Evolutionary conservation across 2,113 vertebrate species (phyloP), one percentile per base, ranked within the genome.

Genomic region (Bungarus multicinctus): DNA sequence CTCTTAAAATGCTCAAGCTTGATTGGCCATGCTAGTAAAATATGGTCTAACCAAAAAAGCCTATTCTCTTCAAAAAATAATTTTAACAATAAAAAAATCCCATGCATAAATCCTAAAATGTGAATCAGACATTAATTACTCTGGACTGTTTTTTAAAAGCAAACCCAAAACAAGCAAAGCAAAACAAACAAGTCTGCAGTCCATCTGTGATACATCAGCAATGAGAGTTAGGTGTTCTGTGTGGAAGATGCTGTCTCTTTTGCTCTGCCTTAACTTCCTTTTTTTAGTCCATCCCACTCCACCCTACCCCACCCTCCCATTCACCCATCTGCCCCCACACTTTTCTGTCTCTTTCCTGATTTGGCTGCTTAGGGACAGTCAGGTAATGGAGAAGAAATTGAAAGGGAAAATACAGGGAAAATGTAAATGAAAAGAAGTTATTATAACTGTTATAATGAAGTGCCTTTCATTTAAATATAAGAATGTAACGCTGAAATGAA

Each of bases 361-460:
- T 97, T 97, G 97, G 97, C 97, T 96, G 98, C 97, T 97, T 97
- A 98, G 97, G 98, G 97, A 98, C 98, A 98, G 98, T 97, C 98
- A 99, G 98, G 98, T 99, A 99, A 99, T 99, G 98, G 99, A 99
- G 99, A 98, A 98, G 98, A 99, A 99, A 98, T 98, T 98, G 98
- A 98, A 98, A 98, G 97, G 98, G 98, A 98, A 98, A 99, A 99
- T 98, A 98, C 98, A 98, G 97, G 98, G 98, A 98, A 98, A 98
- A 99, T 99, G 99, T 99, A 99, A 99, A 99, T 99, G 98, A 98
- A 99, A 98, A 98, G 98, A 99, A 99, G 98, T 98, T 99, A 99
- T 98, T 99, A 99, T 99, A 99, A 99, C 98, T 98, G 98, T 99
- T 99, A 99, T 99, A 99, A 99, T 99, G 98, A 99, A 99, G 98